These are phyloP conservation scores for Sebastiscus tertius DNA, from an alignment of 2,797 vertebrate species.

Conservation along the genomic window DNA sequence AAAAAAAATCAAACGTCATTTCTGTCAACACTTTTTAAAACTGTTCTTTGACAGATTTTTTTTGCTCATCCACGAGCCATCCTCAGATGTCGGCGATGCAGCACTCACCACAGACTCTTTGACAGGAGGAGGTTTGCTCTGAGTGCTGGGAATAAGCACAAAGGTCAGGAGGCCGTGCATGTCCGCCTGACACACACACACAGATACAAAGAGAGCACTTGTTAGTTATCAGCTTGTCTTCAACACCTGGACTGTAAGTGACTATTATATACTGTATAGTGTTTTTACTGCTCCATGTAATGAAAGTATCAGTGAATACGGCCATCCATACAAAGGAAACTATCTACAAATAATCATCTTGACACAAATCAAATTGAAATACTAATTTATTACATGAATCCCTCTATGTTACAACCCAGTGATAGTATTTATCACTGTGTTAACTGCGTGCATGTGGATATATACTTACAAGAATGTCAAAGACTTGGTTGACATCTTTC, in stretches of 20 bases:
- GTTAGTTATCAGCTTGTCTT: background rate
- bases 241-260: background rate
- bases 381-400: background rate
- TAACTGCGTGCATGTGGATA: too few relatives aligned
- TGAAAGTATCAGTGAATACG: background rate
- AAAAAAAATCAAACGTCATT: background rate
- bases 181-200: slow-evolving; percentile 85
- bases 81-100: background rate
- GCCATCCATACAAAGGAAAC: background rate
- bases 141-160: slow-evolving; percentile 92
- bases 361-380: background rate
- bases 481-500: slow-evolving; percentile 98
- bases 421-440: too few relatives aligned
- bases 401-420: background rate
- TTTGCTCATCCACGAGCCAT: background rate
- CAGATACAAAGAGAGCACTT: background rate
- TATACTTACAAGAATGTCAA: slow-evolving; percentile 92
- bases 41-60: background rate
- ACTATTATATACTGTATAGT: background rate
- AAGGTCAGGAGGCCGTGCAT: slow-evolving; percentile 98
- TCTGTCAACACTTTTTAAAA: background rate
- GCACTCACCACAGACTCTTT: slow-evolving; percentile 96
- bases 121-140: slow-evolving; percentile 87
- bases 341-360: background rate
- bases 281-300: too few relatives aligned